Percentiles rank a stretch among this genome's conserved stretches.
These are phyloP conservation scores for Cirrhinus mrigala DNA, from an alignment of 2,797 vertebrate genomes.

Conservation along the genomic window DNA sequence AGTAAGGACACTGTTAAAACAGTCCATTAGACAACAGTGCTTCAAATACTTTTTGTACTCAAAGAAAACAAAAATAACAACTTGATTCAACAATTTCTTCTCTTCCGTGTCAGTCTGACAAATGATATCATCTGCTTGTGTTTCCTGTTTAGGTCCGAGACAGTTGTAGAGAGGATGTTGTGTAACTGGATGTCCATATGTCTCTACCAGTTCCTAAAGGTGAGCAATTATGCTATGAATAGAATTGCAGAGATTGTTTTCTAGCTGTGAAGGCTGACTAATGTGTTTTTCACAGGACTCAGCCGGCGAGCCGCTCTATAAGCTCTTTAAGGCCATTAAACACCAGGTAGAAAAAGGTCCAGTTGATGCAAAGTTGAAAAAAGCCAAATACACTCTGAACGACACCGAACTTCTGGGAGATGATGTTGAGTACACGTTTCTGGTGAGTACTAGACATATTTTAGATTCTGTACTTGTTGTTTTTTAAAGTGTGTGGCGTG, in stretches of 20 bases:
- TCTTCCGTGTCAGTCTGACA: background rate
- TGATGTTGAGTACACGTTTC: constrained; percentile 90
- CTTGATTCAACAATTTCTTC: too few relatives aligned
- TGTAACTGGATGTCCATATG: constrained; percentile 99
- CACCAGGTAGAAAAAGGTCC: constrained; percentile 99
- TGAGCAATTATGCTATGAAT: constrained; percentile 66
- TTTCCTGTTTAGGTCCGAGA: constrained; percentile 86
- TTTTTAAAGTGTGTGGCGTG: background rate
- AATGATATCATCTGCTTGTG: background rate
- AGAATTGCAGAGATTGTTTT: background rate
- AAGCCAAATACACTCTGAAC: constrained; percentile 97
- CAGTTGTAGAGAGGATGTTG: constrained; percentile 97
- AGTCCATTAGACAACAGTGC: too few relatives aligned
- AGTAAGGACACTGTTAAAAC: too few relatives aligned
- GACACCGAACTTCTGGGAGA: constrained; percentile 96
- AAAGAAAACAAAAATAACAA: too few relatives aligned
- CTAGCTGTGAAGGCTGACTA: constrained; percentile 18
- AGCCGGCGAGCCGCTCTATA: constrained; percentile 96
- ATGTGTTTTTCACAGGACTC: constrained; percentile 82
- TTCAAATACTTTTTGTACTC: too few relatives aligned
- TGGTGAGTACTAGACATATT: constrained; percentile 80
- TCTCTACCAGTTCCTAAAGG: constrained; percentile 97
- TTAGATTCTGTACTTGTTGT: background rate
- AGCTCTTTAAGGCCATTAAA: constrained; percentile 98
- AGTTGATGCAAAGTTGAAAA: constrained; percentile 92